Conservation (phyloP, 1,140 invertebrate species). For the Ylistrum balloti region DNA sequence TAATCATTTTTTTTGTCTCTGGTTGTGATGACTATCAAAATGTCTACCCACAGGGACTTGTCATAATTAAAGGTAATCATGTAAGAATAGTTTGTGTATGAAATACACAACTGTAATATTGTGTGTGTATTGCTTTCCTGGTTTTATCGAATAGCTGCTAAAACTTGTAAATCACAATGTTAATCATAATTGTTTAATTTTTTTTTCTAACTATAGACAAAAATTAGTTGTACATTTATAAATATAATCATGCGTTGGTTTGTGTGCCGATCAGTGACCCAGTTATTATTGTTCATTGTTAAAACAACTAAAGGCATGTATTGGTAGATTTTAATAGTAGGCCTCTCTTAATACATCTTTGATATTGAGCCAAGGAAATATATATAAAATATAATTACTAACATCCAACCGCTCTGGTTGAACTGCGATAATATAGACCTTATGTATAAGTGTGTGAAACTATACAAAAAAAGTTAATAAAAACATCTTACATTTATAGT, state of each 20-base stretch:
- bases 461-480: no score
- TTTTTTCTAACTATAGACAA: neutral
- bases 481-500: no score
- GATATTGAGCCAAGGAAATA: slow-evolving; percentile 10
- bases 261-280: neutral
- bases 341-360: neutral
- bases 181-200: neutral
- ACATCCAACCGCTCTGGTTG: neutral
- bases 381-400: slow-evolving; percentile 25
- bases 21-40: neutral
- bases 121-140: neutral
- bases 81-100: neutral
- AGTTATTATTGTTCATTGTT: neutral
- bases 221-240: no score
- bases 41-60: neutral
- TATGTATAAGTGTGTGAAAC: no score
- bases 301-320: neutral
- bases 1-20: neutral
- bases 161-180: neutral
- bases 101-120: neutral
- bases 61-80: neutral
- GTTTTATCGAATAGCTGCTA: neutral
- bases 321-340: neutral
- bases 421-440: neutral
- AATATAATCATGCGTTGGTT: neutral